These are phyloP conservation scores for Drosophila jambulina DNA, from an alignment of 1,140 invertebrate genomes.

Conservation along the genomic window DNA sequence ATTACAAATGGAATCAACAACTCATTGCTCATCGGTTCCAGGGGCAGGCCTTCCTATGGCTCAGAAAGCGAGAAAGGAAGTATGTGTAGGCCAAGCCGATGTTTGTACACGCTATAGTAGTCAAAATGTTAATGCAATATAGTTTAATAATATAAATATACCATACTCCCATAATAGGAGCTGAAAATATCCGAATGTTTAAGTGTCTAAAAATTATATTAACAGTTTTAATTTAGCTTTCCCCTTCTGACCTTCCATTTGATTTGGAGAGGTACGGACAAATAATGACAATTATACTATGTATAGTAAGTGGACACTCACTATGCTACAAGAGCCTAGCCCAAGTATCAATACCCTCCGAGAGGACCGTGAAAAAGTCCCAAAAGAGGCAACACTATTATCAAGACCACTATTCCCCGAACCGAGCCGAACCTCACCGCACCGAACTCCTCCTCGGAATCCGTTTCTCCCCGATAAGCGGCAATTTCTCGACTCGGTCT, in stretches of 20 bases:
- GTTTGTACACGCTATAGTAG: background rate
- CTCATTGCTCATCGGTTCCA: conserved; percentile 77
- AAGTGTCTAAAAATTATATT: too few species aligned
- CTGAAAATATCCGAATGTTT: background rate
- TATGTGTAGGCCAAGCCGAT: background rate
- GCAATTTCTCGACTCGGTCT: conserved; percentile 54
- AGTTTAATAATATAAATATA: background rate
- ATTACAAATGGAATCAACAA: conserved; percentile 84
- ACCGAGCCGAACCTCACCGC: background rate
- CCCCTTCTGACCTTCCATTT: too few species aligned
- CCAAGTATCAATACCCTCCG: background rate
- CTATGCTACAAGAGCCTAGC: background rate
- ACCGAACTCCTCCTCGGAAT: conserved; percentile 13
- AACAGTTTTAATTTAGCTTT: too few species aligned
- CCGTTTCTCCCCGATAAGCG: conserved; percentile 62
- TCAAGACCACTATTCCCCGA: conserved; percentile 33
- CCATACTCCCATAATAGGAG: background rate
- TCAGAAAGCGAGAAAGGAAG: background rate
- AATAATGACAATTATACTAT: too few species aligned
- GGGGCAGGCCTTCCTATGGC: conserved; percentile 3
- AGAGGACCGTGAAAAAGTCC: conserved; percentile 28
- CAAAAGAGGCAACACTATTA: conserved; percentile 61
- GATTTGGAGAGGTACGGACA: too few species aligned
- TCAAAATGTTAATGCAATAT: background rate
- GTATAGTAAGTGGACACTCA: too few species aligned